Evolutionary conservation across 1,140 invertebrate species (phyloP), one percentile per base, ranked within the genome.

Genomic region (Musca vetustissima): DNA sequence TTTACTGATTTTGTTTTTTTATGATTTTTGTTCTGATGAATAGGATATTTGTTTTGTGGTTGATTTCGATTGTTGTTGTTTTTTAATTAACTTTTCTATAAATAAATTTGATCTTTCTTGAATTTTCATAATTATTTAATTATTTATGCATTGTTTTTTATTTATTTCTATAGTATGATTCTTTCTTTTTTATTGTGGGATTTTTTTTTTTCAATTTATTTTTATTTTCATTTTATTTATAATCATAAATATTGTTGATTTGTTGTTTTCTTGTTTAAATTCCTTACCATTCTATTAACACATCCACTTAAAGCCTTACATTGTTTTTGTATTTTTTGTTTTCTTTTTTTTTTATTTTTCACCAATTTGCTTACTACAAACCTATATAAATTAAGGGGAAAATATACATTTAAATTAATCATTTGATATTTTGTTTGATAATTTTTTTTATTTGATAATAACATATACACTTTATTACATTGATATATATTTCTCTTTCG

Each of bases 61-160:
- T 9, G 36, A 43, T 43, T 43, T 43, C 13, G 6, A 11, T 43
- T 43, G 36, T 43, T 43, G 36, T 43, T 43, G 6, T 43, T 43
- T 43, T 61, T 61, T 52, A 52, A 52, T 43, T 61, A 36, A 21
- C 4, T 61, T 61, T 21, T 61, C 57, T 61, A 61, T 61, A 61
- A 61, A 61, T 61, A 61, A 43, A 61, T 61, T 61, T 61, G 57
- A 61, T 61, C 57, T 61, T 61, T 61, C 57, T 61, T 61, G 57
- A 61, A 61, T 61, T 61, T 61, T 43, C 57, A 36, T 61, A 61
- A 61, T 36, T 43, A 21, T 2, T 43, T 8, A 43, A 43, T 43
- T 43, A 43, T 43, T 43, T 43, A 43, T 61, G 32, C 15, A 61
- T 61, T 61, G n/a, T 43, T 43, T 43, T 13, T 32, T 32, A 3